These are phyloP conservation scores for Cossypha caffra DNA, from an alignment of 2,797 vertebrate species.

Conservation along the genomic window DNA sequence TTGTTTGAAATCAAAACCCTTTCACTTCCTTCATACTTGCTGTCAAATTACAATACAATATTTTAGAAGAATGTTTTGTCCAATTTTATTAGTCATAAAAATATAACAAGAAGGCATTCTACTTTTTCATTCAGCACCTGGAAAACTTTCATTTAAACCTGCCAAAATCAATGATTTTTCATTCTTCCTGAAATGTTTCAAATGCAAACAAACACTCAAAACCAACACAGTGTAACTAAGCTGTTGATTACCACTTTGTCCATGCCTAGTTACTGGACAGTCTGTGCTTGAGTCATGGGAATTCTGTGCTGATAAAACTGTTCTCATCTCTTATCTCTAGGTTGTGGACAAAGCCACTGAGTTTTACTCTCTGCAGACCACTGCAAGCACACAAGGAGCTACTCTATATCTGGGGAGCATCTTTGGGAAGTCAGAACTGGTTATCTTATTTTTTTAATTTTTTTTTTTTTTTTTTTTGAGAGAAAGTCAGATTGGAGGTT, in stretches of 20 bases:
- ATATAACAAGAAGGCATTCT: not conserved
- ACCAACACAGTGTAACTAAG: not conserved
- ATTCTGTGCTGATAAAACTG: not conserved
- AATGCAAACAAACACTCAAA: not conserved
- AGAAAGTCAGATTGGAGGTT: not conserved
- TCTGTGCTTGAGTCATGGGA: not conserved
- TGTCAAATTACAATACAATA: not conserved
- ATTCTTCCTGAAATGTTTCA: not conserved
- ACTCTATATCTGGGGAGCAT: not conserved
- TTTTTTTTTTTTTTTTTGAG: not conserved
- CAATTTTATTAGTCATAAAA: not conserved
- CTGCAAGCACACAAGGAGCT: not conserved
- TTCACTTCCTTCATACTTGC: not conserved
- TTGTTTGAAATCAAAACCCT: not conserved
- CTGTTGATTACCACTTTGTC: not conserved
- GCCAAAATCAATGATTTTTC: not conserved
- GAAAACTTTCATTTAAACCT: not conserved
- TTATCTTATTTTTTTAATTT: too few species aligned
- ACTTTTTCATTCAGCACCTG: not conserved
- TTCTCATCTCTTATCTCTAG: not conserved
- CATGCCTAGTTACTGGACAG: not conserved
- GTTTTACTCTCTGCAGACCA: not conserved
- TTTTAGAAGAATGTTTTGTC: not conserved
- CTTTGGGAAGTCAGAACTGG: not conserved
- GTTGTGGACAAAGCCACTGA: not conserved